Evolutionary conservation across 2,113 vertebrate species (phyloP), one percentile per base, ranked within the genome.

Genomic region (Myocastor coypus): DNA sequence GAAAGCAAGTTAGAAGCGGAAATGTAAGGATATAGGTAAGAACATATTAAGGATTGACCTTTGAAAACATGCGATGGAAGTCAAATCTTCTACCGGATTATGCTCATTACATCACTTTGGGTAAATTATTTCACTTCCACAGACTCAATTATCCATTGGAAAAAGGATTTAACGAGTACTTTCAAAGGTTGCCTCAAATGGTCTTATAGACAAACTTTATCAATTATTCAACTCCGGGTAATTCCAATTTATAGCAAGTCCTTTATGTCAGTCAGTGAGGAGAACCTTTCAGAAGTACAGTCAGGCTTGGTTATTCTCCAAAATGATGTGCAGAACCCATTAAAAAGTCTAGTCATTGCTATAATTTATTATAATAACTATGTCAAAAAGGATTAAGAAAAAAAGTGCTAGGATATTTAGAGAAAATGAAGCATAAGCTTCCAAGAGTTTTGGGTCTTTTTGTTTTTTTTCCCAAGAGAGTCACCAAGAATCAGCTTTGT

Each of bases 1-100:
- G 34, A 92, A 83, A 83, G 30, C 81, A 24, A 97, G 68, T 61
- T 85, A 63, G 34, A 94, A 87, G 75, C 75, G 83, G 34, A 80
- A 75, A 52, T 24, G 77, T 87, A 40, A 42, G 3, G 3, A 2
- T 78, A 4, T 52, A 75, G 40, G 30, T 13, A 30, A 42, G n/a
- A 13, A 89, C 17, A 73, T 83, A 80, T 66, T 61, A 3, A 3
- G 89, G 1, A 89, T 78, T 89, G 10, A n/a, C 26, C 71, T 89
- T 87, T 19, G 17, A 28, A 68, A 57, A 78, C 52, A 57, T 59
- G 55, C 7, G 64, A 61, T 13, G 55, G 28, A 75, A 1, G n/a
- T 94, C 32, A 92, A 92, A 73, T 57, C 19, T 68, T 82, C 17
- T 8, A 42, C 59, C 24, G 75, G 10, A 77, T 91, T 81, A 68